phyloP scores from a whole-genome alignment of 2,113 vertebrate species.

The Myrmecobius fasciatus region DNA sequence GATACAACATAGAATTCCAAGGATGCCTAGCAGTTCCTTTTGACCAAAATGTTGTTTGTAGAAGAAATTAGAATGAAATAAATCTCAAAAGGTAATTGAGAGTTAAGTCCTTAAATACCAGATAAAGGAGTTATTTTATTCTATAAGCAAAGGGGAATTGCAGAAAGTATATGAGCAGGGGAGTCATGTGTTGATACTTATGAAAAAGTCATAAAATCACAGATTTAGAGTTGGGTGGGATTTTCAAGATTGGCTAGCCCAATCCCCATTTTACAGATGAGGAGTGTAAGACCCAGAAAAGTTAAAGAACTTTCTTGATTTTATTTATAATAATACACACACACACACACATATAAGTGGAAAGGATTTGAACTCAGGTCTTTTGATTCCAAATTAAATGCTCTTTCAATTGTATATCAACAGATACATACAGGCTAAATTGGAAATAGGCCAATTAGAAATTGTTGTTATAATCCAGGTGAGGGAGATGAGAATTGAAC shows the following conservation, averaged over 20 bases:
- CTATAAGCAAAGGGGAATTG: not conserved
- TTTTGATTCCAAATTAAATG: not conserved
- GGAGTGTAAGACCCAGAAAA: not conserved
- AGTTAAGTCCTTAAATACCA: not conserved
- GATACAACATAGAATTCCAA: not conserved
- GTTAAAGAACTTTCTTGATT: not conserved
- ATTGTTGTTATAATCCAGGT: not conserved
- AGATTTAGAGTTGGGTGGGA: not conserved
- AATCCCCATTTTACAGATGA: not conserved
- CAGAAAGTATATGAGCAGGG: not conserved
- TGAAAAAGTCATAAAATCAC: not conserved
- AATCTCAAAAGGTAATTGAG: not conserved
- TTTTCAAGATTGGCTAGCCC: not conserved
- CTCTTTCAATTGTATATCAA: not conserved
- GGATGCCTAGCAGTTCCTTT: not conserved
- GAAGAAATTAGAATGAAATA: not conserved
- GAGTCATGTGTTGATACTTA: not conserved
- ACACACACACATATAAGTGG: too few relatives aligned
- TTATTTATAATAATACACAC: not conserved
- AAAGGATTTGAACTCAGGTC: not conserved
- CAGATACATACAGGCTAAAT: not conserved
- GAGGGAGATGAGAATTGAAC: not conserved
- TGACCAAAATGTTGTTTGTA: not conserved
- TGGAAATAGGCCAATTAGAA: not conserved
- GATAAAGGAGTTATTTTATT: not conserved